phyloP scores from a whole-genome alignment of 2,888 invertebrate genomes.

The Himalopsyche tibetana region DNA sequence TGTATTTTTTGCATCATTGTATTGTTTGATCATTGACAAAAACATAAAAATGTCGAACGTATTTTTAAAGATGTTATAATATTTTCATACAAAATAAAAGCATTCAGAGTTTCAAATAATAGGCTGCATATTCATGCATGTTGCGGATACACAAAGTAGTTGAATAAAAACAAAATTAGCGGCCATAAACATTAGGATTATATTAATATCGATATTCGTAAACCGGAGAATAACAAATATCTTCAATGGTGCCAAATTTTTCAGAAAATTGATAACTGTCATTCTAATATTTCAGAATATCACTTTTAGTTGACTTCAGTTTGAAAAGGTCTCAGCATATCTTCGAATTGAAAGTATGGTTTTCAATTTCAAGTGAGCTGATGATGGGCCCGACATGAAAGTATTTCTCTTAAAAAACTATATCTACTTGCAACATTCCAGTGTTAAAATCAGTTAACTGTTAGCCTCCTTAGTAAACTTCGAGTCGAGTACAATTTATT shows the following conservation, averaged over 20 bases:
- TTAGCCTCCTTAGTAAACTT: constrained; percentile 48
- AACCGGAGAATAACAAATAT: not conserved
- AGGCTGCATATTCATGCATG: no score
- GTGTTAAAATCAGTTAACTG: constrained; percentile 47
- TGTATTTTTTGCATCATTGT: no score
- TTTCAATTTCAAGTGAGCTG: constrained; percentile 23
- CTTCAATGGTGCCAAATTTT: not conserved
- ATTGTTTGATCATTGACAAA: no score
- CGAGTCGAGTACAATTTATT: constrained; percentile 29
- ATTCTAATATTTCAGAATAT: not conserved
- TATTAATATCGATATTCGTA: not conserved
- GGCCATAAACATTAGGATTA: not conserved
- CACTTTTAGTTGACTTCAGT: not conserved
- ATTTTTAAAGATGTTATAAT: no score
- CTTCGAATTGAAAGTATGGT: not conserved
- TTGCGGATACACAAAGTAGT: no score
- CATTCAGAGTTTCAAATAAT: no score
- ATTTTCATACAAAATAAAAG: no score
- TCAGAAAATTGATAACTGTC: not conserved
- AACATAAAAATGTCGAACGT: no score
- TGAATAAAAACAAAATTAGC: not conserved
- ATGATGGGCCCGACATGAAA: constrained; percentile 48
- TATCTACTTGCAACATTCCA: constrained; percentile 53
- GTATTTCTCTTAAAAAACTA: constrained; percentile 60
- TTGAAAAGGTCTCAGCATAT: not conserved